Conservation (phyloP, 2,113 vertebrate genomes). For the Tachycineta bicolor region DNA sequence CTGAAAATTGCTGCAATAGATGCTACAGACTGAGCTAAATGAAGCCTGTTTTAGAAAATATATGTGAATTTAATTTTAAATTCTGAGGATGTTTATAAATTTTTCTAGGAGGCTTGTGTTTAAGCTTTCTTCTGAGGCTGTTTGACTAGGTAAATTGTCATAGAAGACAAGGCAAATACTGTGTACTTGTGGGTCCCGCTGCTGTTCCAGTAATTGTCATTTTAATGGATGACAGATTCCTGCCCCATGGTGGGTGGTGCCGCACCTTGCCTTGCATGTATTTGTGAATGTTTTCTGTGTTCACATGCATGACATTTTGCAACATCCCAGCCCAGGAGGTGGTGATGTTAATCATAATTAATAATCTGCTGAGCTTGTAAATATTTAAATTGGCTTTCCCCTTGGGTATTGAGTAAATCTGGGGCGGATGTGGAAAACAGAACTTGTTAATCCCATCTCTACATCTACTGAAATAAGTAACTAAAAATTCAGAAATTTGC, state of each 20-base stretch:
- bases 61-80: not conserved
- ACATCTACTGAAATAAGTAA: not conserved
- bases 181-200: not conserved
- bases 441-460: not conserved
- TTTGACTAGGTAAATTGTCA: not conserved
- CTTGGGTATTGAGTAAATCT: not conserved
- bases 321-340: constrained; percentile 12
- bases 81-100: not conserved
- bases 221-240: not conserved
- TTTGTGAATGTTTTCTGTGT: not conserved
- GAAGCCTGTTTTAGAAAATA: not conserved
- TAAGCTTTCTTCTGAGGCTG: not conserved
- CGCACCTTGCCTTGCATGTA: not conserved
- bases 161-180: not conserved
- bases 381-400: constrained; percentile 21
- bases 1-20: not conserved
- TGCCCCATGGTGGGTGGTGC: not conserved
- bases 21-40: not conserved
- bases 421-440: not conserved
- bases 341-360: constrained; percentile 23
- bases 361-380: constrained; percentile 10
- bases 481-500: not conserved
- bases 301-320: not conserved
- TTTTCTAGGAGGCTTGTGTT: not conserved
- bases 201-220: not conserved